A percentile compares a stretch with the other conserved stretches of the same genome.
Conservation (phyloP, 2,888 invertebrate species). For the Ptychoptera albimana region DNA sequence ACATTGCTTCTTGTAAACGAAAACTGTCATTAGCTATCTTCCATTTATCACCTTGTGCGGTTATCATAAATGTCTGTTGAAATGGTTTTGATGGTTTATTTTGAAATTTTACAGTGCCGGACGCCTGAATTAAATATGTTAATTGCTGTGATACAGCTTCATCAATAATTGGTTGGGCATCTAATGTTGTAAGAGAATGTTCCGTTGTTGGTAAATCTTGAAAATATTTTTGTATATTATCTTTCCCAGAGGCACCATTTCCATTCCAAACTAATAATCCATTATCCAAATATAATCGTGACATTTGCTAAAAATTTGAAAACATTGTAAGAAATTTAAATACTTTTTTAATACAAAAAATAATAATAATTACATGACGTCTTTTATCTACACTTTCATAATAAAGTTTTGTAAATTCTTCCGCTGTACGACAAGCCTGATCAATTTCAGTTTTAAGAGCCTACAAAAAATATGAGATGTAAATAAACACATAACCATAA, state of each 20-base stretch:
- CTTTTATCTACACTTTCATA: conserved; percentile 80
- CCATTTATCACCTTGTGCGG: conserved; percentile 81
- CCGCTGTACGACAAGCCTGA: conserved; percentile 68
- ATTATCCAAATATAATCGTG: conserved; percentile 66
- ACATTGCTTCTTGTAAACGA: conserved; percentile 46
- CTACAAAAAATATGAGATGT: conserved; percentile 25
- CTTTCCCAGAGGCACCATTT: conserved; percentile 63
- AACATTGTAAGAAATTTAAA: background rate
- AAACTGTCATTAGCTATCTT: conserved; percentile 85
- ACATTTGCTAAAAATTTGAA: conserved; percentile 42
- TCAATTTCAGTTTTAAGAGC: conserved; percentile 50
- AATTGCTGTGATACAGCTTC: conserved; percentile 58
- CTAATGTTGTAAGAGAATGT: conserved; percentile 61
- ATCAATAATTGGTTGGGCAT: conserved; percentile 73
- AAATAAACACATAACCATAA: too few species aligned
- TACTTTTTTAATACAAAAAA: background rate
- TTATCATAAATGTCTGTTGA: conserved; percentile 74
- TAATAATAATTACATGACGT: conserved; percentile 45
- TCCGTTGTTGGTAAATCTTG: conserved; percentile 68
- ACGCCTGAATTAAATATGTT: conserved; percentile 68
- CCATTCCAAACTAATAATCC: conserved; percentile 90
- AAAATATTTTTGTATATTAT: conserved; percentile 72
- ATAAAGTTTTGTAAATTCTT: conserved; percentile 77
- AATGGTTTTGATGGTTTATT: conserved; percentile 46
- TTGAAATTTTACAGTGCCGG: conserved; percentile 65